Conservation (phyloP, 1,140 invertebrate species). For the Papilio helenus region DNA sequence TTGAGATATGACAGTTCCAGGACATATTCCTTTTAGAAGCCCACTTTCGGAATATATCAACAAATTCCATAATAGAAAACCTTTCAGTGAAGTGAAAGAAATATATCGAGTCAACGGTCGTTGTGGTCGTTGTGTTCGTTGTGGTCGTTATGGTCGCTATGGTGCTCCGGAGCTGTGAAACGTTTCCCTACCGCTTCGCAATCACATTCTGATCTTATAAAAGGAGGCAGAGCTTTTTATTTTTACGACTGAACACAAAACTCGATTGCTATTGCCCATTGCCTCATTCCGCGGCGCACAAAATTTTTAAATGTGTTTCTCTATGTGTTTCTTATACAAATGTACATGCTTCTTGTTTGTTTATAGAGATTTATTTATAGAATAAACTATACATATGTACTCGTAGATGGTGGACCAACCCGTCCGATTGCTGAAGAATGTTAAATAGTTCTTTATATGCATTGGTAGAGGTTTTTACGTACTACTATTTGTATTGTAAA, state of each 20-base stretch:
- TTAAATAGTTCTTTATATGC: too few relatives aligned
- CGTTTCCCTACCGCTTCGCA: neutral
- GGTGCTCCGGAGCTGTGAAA: neutral
- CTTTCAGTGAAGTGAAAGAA: neutral
- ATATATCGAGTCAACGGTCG: neutral
- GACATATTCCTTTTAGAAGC: too few relatives aligned
- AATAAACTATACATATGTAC: too few relatives aligned
- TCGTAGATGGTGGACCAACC: too few relatives aligned
- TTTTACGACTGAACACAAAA: constrained; percentile 9
- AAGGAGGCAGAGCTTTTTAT: neutral
- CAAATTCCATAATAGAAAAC: neutral
- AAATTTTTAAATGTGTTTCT: neutral
- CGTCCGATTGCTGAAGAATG: too few relatives aligned
- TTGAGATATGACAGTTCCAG: too few relatives aligned
- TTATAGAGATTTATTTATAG: neutral
- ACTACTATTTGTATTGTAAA: too few relatives aligned
- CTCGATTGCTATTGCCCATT: constrained; percentile 12
- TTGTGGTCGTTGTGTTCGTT: neutral
- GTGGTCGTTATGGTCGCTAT: too few relatives aligned
- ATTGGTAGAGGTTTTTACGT: too few relatives aligned
- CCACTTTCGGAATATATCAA: neutral
- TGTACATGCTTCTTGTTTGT: neutral
- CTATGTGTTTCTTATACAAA: too few relatives aligned
- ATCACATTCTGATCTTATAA: constrained; percentile 6
- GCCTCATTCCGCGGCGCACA: neutral